Base-by-base conservation (phyloP, 2,113 vertebrate genomes). In the Platichthys stellatus region DNA sequence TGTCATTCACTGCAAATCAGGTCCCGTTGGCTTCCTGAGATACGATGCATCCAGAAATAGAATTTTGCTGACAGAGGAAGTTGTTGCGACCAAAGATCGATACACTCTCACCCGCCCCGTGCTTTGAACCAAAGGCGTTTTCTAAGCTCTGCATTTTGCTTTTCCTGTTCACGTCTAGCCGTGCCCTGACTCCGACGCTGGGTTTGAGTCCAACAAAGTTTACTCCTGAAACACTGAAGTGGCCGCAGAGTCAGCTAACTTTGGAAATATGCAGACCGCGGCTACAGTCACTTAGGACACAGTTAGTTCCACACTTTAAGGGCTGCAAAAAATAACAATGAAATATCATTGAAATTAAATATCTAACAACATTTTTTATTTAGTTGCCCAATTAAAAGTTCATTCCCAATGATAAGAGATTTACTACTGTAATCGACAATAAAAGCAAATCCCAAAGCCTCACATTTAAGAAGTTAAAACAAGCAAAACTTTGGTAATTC, bases 51-150 rank as follows among this genome's bases (percentile, higher is more conserved):
- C 87, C 87, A 89, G 80, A 93, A 94, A 94, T 93, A 93, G 89
- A 90, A 86, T 78, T 91, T 83, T 93, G 93, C 94, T 93, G 93
- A 94, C 92, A 86, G 89, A 88, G 91, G 86, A 89, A 90, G 90
- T 90, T 87, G 89, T 89, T 90, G 88, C 67, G 60, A 89, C 85
- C 76, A 87, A 81, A 86, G 86, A 94, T 94, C 93, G 69, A 95
- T 94, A 88, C 31, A 1, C 83, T 72, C 83, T 72, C 62, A 23
- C 66, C 72, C 58, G 14, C 49, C 63, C 75, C 74, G 57, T 24
- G 74, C 83, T 81, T 90, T 75, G 79, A 86, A 83, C 65, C n/a
- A 70, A 20, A 66, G 62, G 62, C 74, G 73, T 90, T 91, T 83
- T 90, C 84, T 85, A 69, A 80, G 74, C 24, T 11, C 54, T 87